Base-by-base conservation (phyloP, 2,113 vertebrate genomes). In the Puntigrus tetrazona region DNA sequence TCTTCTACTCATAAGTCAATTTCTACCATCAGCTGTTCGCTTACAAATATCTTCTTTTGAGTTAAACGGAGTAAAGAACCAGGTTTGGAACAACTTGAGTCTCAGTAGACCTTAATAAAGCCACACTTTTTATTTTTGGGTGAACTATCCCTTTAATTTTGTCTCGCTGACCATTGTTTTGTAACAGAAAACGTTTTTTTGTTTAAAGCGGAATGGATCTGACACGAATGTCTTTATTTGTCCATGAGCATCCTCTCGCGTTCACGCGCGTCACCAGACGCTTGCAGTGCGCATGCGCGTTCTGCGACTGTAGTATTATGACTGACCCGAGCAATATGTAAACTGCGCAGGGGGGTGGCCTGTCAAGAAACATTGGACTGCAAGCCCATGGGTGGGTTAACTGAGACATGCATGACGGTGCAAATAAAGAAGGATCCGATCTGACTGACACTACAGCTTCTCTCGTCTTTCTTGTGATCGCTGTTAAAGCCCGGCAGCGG, bases 301-400 rank as follows among this genome's bases (percentile, higher is more conserved):
- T 52, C 3, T 18, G 14, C 27, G 29, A 55, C 29, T 9, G 61
- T 43, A 7, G 34, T 69, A 25, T 52, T 81, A 50, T 43, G 31
- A 34, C 67, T 69, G 65, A 82, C 65, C 22, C 4, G 20, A 70
- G 79, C 45, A 18, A 18, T 38, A 70, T 45, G 36, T 43, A 45
- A 65, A 82, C 43, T 55, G 45, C 41, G 63, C 29, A 16, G 47
- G 65, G 65, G 65, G 29, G 38, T 70, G 80, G 63, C 80, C 63
- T 82, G 31, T 55, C 22, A 82, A 38, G 65, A 55, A 55, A 82
- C 13, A 55, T 36, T 27, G 29, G 43, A 22, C 63, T 67, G 25
- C 27, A 50, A 34, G 5, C 16, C 25, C 10, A 67, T 67, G 61
- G 78, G 61, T 81, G 78, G 78, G 41, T 67, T 81, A 27, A 38